A percentile compares a stretch with the other conserved stretches of the same genome.
These are phyloP conservation scores for Clavelina lepadiformis DNA, from an alignment of 23 tunicate genomes.

Conservation along the genomic window DNA sequence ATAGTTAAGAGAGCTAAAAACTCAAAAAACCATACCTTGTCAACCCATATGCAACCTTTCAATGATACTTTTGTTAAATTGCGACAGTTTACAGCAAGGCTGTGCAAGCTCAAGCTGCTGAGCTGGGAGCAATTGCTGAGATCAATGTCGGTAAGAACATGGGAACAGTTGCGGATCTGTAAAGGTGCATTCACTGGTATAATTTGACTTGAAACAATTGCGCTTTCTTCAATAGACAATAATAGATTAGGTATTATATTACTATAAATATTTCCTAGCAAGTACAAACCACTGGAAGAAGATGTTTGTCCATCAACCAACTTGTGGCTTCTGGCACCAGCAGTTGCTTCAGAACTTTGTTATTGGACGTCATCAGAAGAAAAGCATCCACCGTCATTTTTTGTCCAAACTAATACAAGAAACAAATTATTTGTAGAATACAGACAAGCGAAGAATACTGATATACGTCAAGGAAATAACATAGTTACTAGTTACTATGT, in stretches of 20 bases:
- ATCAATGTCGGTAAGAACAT: constrained; percentile 31
- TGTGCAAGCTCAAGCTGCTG: constrained; percentile 1
- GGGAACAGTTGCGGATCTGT: too few species aligned
- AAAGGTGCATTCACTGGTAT: too few species aligned
- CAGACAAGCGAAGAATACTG: too few species aligned
- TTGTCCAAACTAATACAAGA: not conserved
- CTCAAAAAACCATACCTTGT: too few species aligned
- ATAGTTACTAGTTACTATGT: too few species aligned
- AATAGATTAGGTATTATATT: too few species aligned
- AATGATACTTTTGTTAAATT: constrained; percentile 6
- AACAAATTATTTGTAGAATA: too few species aligned
- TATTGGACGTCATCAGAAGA: constrained; percentile 13
- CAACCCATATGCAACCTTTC: constrained; percentile 41
- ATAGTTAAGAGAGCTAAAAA: too few species aligned
- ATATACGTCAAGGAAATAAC: too few species aligned
- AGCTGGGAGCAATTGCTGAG: constrained; percentile 20
- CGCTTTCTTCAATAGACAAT: too few species aligned
- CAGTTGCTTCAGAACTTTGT: constrained; percentile 16
- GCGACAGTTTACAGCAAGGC: not conserved
- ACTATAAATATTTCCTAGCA: not conserved
- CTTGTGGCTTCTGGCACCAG: constrained; percentile 15
- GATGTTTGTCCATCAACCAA: constrained; percentile 33
- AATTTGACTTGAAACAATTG: too few species aligned
- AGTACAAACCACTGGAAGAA: constrained; percentile 32
- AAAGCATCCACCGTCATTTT: constrained; percentile 18